Base-by-base conservation (phyloP, 2,888 invertebrate genomes). In the Polymixis lichenea region DNA sequence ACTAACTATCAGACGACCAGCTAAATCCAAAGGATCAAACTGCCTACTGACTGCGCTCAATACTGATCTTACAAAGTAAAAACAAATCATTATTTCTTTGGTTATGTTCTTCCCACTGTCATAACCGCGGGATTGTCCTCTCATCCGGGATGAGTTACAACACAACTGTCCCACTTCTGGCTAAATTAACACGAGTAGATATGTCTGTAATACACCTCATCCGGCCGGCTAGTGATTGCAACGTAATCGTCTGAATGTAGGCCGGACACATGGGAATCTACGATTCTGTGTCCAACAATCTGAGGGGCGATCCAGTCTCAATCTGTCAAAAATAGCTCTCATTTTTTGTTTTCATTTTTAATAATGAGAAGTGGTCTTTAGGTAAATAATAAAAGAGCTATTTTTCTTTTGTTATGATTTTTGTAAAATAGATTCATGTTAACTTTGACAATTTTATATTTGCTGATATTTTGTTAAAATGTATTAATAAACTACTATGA, bases 131-230 rank as follows among this genome's bases (percentile, higher is more conserved):
- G 25, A 65, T 46, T n/a, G 43, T 53, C 15, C 56, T 55, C 19
- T 6, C 65, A 69, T 53, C 67, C 73, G 80, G 83, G 86, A 88
- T 80, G 71, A 25, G 68, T 84, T 65, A 75, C 84, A 80, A 71
- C 79, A 82, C 82, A 78, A 85, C 90, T 88, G 90, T 78, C 90
- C 92, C 82, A 91, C 87, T 91, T 92, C 88, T 86, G 88, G 89
- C 86, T 87, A 89, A 90, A 90, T 92, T 88, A 91, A 90, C 89
- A 84, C 83, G 82, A 87, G 88, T 87, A 89, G 89, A 89, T 91
- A 80, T 74, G 61, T 74, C 88, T 88, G 87, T 93, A 91, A 93
- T 90, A 86, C 88, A 83, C 80, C 80, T 84, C 90, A 90, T 93
- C 92, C 91, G 92, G 83, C 77, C 61, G 64, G 67, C 76, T 70